Evolutionary conservation across 2,888 invertebrate genomes (phyloP).

Genomic region (Dicroscelio sp.): DNA sequence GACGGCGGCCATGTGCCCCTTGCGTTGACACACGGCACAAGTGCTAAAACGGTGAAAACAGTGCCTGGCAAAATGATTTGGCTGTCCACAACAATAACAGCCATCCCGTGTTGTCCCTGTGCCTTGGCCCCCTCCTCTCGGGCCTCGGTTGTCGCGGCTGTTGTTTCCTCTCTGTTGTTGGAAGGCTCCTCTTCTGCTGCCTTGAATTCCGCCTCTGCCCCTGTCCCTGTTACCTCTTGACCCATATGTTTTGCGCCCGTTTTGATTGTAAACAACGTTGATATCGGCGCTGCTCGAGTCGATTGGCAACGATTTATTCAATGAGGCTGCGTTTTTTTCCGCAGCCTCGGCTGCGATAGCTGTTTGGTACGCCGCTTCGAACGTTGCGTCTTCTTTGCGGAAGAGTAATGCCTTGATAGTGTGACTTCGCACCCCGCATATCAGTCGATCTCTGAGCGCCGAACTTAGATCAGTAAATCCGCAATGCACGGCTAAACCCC

Average conservation of each 20-base stretch:
- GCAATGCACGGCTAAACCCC: slow-evolving; percentile 27
- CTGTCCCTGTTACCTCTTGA: background rate
- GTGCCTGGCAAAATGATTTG: slow-evolving; percentile 9
- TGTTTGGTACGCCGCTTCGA: background rate
- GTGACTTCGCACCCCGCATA: slow-evolving; percentile 14
- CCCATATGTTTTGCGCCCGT: background rate
- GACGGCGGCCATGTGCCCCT: background rate
- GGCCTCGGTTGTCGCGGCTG: background rate
- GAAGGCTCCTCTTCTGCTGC: background rate
- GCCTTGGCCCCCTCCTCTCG: background rate
- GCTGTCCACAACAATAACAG: slow-evolving; percentile 11
- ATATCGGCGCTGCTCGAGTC: background rate
- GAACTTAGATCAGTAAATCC: background rate
- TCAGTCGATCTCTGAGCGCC: background rate
- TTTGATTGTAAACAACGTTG: background rate
- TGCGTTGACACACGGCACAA: background rate
- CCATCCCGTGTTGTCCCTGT: background rate
- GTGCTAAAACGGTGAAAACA: slow-evolving; percentile 1
- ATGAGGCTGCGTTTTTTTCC: slow-evolving; percentile 14
- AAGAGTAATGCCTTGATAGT: background rate
- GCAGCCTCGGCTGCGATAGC: background rate
- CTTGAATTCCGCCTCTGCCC: background rate
- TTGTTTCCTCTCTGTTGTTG: background rate
- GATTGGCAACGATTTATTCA: background rate
- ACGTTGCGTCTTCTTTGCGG: background rate